These are phyloP conservation scores for Trachymyrmex septentrionalis DNA, from an alignment of 1,140 invertebrate genomes.

Conservation along the genomic window DNA sequence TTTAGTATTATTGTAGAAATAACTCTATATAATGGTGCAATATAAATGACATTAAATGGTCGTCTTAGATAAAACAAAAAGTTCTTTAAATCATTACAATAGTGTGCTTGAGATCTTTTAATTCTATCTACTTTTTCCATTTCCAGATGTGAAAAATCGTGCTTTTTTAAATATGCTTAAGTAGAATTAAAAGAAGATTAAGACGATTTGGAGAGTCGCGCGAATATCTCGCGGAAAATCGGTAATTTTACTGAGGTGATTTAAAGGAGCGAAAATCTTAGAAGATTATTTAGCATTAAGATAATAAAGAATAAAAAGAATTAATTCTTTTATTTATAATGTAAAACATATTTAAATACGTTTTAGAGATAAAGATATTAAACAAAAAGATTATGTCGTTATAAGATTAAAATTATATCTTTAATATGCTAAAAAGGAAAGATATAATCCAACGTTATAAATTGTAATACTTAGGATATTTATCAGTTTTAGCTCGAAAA, in stretches of 20 bases:
- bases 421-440: conserved; percentile 3
- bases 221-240: not conserved
- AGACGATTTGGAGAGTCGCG: conserved; percentile 16
- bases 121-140: not conserved
- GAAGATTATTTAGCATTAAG: not conserved
- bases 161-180: conserved; percentile 40
- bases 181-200: conserved; percentile 32
- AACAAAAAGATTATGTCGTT: not conserved
- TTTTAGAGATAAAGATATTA: conserved; percentile 6
- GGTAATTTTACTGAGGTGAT: not conserved
- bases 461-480: not conserved
- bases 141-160: conserved; percentile 20
- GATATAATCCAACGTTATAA: not conserved
- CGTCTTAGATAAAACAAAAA: not conserved
- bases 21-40: not conserved
- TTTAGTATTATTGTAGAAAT: not conserved
- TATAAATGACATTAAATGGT: not conserved
- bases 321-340: not conserved
- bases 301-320: not conserved
- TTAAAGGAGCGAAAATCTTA: not conserved
- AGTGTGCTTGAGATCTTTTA: not conserved
- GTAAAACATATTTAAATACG: not conserved
- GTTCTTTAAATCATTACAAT: not conserved
- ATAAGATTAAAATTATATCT: not conserved
- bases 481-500: not conserved